Evolutionary conservation across 2,797 vertebrate species (phyloP).

Genomic region (Leptatherina wallacei): DNA sequence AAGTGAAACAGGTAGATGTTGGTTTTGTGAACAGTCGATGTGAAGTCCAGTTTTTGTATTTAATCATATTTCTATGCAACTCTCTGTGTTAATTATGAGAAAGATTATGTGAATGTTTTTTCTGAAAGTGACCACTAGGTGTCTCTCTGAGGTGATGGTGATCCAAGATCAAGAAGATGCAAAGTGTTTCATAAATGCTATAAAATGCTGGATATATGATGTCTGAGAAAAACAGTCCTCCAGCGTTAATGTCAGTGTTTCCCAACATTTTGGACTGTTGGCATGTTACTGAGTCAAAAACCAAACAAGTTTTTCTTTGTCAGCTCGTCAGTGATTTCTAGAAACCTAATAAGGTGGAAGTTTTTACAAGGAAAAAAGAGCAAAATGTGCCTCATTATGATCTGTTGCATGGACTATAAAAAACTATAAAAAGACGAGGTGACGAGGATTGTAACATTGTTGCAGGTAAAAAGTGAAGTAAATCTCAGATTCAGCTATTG

Average conservation of each 20-base stretch:
- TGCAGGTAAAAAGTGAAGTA: not conserved
- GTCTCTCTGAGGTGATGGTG: conserved; percentile 6
- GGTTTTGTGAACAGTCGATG: conserved; percentile 17
- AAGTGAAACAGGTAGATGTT: conserved; percentile 28
- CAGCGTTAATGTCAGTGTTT: too few species aligned
- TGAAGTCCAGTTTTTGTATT: too few species aligned
- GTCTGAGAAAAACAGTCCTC: not conserved
- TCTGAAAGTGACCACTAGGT: conserved; percentile 4
- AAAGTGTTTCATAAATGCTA: not conserved
- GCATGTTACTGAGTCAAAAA: not conserved
- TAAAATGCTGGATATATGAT: not conserved
- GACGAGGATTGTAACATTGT: not conserved
- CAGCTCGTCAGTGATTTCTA: not conserved
- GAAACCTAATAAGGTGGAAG: not conserved
- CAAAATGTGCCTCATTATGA: not conserved
- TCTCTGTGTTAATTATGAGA: not conserved
- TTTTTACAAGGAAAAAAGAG: not conserved
- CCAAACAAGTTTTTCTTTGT: not conserved
- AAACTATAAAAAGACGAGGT: not conserved
- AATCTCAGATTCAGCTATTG: not conserved
- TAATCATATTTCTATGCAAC: not conserved
- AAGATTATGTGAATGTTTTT: conserved; percentile 15
- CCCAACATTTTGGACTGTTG: not conserved
- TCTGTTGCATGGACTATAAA: too few species aligned
- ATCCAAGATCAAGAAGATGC: not conserved